These are phyloP conservation scores for Emydoidea blandingii DNA, from an alignment of 2,797 vertebrate species.

Conservation along the genomic window DNA sequence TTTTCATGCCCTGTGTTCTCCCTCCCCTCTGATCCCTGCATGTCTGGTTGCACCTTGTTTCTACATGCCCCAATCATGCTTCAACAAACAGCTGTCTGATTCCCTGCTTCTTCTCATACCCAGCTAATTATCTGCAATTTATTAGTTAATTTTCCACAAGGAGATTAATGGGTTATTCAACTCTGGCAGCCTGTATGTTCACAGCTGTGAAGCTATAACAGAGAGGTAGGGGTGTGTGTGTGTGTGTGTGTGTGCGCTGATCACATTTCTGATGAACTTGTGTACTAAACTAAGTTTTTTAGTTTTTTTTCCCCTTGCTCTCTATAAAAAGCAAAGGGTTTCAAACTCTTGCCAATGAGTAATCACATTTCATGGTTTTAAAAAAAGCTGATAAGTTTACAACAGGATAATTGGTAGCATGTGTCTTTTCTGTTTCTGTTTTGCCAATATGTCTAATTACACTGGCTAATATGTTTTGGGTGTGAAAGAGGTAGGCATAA, in stretches of 20 bases:
- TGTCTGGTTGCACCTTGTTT: conserved; percentile 59
- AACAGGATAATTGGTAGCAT: conserved; percentile 57
- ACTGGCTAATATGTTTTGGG: neutral
- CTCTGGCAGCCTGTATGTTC: conserved; percentile 56
- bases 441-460: conserved; percentile 41
- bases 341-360: conserved; percentile 41
- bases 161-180: conserved; percentile 76
- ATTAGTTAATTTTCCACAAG: conserved; percentile 73
- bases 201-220: conserved; percentile 64
- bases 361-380: conserved; percentile 47
- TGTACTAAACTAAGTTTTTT: conserved; percentile 46
- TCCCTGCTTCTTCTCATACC: conserved; percentile 64
- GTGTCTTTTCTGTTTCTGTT: conserved; percentile 39
- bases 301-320: neutral
- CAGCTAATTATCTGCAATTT: conserved; percentile 80
- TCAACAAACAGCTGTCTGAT: conserved; percentile 65
- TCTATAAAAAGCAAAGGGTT: conserved; percentile 44
- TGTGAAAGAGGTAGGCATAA: conserved; percentile 25
- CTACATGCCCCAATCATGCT: conserved; percentile 62
- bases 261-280: conserved; percentile 62
- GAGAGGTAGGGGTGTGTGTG: neutral
- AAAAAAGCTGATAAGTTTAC: conserved; percentile 59
- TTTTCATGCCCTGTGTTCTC: conserved; percentile 27
- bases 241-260: conserved; percentile 17
- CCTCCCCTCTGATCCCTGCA: conserved; percentile 16